A percentile compares a stretch with the other conserved stretches of the same genome.
Conservation (phyloP, 2,797 vertebrate species). For the Natrix natrix region DNA sequence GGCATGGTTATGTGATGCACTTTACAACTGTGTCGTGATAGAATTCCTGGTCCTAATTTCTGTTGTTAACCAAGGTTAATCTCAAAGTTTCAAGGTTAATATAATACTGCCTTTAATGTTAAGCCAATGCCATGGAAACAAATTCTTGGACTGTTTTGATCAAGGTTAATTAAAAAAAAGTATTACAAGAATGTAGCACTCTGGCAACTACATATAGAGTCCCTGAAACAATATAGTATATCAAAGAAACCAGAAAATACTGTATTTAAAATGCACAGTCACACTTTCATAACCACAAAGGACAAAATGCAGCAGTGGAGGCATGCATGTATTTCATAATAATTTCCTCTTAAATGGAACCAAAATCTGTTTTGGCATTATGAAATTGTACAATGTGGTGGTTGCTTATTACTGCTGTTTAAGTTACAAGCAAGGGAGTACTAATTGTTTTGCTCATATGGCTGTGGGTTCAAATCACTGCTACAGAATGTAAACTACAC, state of each 20-base stretch:
- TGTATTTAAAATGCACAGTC: slow-evolving; percentile 47
- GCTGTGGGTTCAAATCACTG: not conserved
- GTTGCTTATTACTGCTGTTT: not conserved
- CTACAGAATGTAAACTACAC: not conserved
- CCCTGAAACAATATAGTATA: not conserved
- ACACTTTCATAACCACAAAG: slow-evolving; percentile 35
- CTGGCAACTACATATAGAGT: slow-evolving; percentile 12
- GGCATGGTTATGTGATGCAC: not conserved
- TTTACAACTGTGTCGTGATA: not conserved
- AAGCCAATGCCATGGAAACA: not conserved
- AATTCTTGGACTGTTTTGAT: slow-evolving; percentile 7
- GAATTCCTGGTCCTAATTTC: not conserved
- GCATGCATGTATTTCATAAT: not conserved
- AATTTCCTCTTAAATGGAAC: not conserved
- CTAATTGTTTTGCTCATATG: accelerated
- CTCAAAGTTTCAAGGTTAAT: not conserved
- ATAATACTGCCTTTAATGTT: not conserved
- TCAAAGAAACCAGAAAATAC: slow-evolving; percentile 17
- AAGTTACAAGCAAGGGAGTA: not conserved
- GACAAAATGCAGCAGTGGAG: slow-evolving; percentile 23
- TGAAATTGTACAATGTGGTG: slow-evolving; percentile 17
- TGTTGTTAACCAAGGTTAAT: not conserved
- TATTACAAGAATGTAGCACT: not conserved
- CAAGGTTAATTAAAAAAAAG: not conserved
- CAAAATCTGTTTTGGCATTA: not conserved